Percentiles rank a stretch among this genome's conserved stretches.
Conservation (phyloP, 2,113 vertebrate species). For the Scartelaos histophorus region DNA sequence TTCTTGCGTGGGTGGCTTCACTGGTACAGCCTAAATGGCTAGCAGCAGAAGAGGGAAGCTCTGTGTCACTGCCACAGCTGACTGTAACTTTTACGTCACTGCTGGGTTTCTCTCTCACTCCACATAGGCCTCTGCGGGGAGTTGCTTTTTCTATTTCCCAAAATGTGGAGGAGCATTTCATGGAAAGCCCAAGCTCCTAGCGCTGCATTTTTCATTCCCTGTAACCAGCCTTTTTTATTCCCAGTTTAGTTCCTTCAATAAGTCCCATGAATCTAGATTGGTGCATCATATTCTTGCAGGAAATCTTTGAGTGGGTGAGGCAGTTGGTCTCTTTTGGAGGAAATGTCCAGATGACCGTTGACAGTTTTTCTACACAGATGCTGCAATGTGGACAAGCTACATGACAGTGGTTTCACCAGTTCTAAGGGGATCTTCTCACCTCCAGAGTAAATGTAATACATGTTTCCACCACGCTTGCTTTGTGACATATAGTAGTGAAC, state of each 20-base stretch:
- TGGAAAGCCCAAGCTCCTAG: slow-evolving; percentile 12
- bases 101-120: slow-evolving; percentile 20
- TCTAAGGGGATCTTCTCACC: slow-evolving; percentile 92
- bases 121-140: slow-evolving; percentile 2
- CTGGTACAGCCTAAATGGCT: slow-evolving; percentile 41
- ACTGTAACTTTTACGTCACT: slow-evolving; percentile 48
- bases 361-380: slow-evolving; percentile 96
- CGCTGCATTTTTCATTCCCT: background rate
- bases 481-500: slow-evolving; percentile 92
- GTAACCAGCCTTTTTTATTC: slow-evolving; percentile 11
- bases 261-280: slow-evolving; percentile 77
- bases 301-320: slow-evolving; percentile 89
- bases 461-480: slow-evolving; percentile 66
- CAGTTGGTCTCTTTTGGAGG: slow-evolving; percentile 85
- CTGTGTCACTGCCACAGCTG: slow-evolving; percentile 62
- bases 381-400: slow-evolving; percentile 87
- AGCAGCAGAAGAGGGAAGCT: slow-evolving; percentile 55
- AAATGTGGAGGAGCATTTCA: slow-evolving; percentile 21
- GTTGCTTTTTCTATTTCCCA: slow-evolving; percentile 14
- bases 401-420: slow-evolving; percentile 86
- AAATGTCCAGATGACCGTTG: slow-evolving; percentile 88
- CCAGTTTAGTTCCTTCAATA: slow-evolving; percentile 29
- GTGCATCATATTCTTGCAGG: slow-evolving; percentile 90
- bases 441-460: slow-evolving; percentile 88
- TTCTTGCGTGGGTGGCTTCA: slow-evolving; percentile 16